Conservation (phyloP, 1,140 invertebrate genomes). For the Aethina tumida region DNA sequence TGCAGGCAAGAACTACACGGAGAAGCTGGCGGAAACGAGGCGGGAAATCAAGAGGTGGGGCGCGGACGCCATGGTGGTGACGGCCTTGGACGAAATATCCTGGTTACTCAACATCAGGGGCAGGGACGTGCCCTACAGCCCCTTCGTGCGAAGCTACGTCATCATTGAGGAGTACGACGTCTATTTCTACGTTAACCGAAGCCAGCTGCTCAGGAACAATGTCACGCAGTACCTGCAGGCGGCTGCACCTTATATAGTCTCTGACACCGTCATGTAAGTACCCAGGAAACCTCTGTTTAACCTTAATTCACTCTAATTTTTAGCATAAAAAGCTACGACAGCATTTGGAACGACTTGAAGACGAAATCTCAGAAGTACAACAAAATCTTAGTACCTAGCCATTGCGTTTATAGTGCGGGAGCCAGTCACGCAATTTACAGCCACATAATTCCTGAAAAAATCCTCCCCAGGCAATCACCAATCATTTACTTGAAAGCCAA, state of each 20-base stretch:
- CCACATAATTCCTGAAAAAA: constrained; percentile 48
- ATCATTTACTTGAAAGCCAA: constrained; percentile 73
- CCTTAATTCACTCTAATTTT: constrained; percentile 12
- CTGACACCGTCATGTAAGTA: constrained; percentile 28
- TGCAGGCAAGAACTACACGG: constrained; percentile 55
- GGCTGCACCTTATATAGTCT: constrained; percentile 15
- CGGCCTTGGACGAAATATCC: constrained; percentile 84
- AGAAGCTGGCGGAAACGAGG: constrained; percentile 61
- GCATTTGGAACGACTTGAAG: constrained; percentile 58
- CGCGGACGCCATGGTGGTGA: constrained; percentile 73
- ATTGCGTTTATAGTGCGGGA: constrained; percentile 58
- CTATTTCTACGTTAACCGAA: constrained; percentile 51
- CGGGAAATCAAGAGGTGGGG: constrained; percentile 51
- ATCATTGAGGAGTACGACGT: constrained; percentile 47
- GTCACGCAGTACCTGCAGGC: constrained; percentile 23
- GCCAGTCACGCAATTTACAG: constrained; percentile 67
- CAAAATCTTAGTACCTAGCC: constrained; percentile 59
- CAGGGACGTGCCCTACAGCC: constrained; percentile 78
- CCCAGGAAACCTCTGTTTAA: neutral
- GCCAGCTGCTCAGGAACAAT: constrained; percentile 24
- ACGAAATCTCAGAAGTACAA: constrained; percentile 55
- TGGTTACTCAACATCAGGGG: constrained; percentile 95
- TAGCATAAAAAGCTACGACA: constrained; percentile 59
- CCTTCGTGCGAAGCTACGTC: constrained; percentile 67
- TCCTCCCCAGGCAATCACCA: constrained; percentile 54